Conservation (phyloP, 2,113 vertebrate species). For the Alosa alosa region DNA sequence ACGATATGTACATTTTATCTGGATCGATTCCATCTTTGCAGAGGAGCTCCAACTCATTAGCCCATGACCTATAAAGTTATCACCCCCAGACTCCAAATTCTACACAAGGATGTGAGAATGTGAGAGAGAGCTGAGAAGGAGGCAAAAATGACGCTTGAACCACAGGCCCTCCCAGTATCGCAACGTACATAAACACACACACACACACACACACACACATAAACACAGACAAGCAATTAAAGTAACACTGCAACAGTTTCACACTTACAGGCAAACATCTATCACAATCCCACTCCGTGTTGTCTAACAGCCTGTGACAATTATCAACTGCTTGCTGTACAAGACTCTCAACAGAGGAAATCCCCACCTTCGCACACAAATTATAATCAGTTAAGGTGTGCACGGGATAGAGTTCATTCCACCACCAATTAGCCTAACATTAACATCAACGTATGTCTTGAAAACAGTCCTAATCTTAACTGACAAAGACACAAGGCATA, state of each 20-base stretch:
- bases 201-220: conserved; percentile 24
- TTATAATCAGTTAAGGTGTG: conserved; percentile 20
- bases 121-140: conserved; percentile 36
- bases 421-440: not conserved
- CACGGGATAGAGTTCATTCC: conserved; percentile 12
- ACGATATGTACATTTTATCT: not conserved
- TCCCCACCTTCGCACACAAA: conserved; percentile 18
- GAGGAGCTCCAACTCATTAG: conserved; percentile 32
- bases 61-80: conserved; percentile 35
- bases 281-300: conserved; percentile 11
- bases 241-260: conserved; percentile 36
- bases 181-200: conserved; percentile 35
- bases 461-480: not conserved
- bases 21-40: not conserved
- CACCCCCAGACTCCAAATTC: conserved; percentile 53
- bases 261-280: conserved; percentile 45
- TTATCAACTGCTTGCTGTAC: not conserved
- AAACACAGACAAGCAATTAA: conserved; percentile 36
- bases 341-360: not conserved
- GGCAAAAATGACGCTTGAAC: conserved; percentile 26
- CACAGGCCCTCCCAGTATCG: not conserved
- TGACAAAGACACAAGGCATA: not conserved
- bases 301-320: not conserved
- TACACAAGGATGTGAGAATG: conserved; percentile 47
- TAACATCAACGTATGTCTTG: not conserved